Base-by-base conservation (phyloP, 2,113 vertebrate genomes). In the Podocnemis expansa region DNA sequence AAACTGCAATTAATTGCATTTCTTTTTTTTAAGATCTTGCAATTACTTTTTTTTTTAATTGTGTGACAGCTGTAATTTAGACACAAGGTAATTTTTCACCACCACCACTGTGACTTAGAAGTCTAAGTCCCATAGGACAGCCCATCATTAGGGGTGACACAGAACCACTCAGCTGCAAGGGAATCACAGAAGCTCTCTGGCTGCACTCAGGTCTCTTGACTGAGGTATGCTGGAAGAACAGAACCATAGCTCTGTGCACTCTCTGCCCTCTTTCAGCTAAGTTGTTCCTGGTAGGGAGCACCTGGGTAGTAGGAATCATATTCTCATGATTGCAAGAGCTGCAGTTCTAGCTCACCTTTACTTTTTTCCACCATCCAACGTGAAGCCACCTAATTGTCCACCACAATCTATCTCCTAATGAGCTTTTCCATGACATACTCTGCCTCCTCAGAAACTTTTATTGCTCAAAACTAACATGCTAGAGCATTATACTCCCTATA, bases 201-300 rank as follows among this genome's bases (percentile, higher is more conserved):
- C 47, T 54, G 45, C 8, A 31, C 56, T 4, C 19, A 87, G 41
- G 45, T 34, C 51, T 79, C 76, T 10, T 9, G 27, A 34, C 25
- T 84, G n/a, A n/a, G 52, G 24, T 51, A 27, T 16, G 49, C 1
- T 0, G 0, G 60, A 27, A 2, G 79, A 12, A 34, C 58, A 8
- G 11, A 88, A 5, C 56, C 6, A 70, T 16, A 89, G 58, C 17
- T 87, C 86, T 73, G n/a, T n/a, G 31, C 60, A 87, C 49, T 10
- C 75, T 6, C 49, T 76, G 45, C 3, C 49, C 82, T 43, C 5
- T 84, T 49, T 63, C 60, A 63, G 60, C 11, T 34, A 63, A 63
- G 31, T 17, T 63, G 60, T 63, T 63, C 31, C 31, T 63, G 29
- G 58, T 16, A 29, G 13, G 58, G 29, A 60, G 29, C 13, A 60